These are phyloP conservation scores for Podotricha telesiphe DNA, from an alignment of 2,888 invertebrate species.

Conservation along the genomic window DNA sequence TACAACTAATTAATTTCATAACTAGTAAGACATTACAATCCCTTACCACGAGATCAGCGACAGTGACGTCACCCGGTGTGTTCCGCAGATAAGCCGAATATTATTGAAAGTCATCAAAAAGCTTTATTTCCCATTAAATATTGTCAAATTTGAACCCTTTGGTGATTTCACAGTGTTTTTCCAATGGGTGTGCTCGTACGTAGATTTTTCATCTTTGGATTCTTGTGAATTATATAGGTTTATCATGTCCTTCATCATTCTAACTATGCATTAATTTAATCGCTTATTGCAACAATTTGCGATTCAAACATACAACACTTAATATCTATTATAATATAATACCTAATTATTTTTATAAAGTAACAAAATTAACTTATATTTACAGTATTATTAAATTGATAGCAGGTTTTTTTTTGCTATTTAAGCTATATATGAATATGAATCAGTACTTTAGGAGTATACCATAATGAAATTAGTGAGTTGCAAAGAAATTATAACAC, in stretches of 20 bases:
- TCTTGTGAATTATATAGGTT: constrained; percentile 66
- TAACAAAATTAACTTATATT: constrained; percentile 84
- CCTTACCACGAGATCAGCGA: constrained; percentile 84
- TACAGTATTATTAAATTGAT: constrained; percentile 80
- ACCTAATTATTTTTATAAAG: constrained; percentile 82
- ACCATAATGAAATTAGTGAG: constrained; percentile 36
- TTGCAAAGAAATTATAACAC: constrained; percentile 11
- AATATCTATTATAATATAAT: constrained; percentile 80
- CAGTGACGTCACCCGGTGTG: constrained; percentile 73
- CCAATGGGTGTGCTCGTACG: constrained; percentile 74
- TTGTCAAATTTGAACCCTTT: constrained; percentile 59
- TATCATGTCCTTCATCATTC: constrained; percentile 75
- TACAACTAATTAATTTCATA: constrained; percentile 84
- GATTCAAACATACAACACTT: constrained; percentile 84
- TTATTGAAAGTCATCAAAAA: constrained; percentile 23
- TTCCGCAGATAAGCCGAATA: constrained; percentile 30
- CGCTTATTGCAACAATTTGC: constrained; percentile 82
- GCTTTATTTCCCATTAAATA: constrained; percentile 47
- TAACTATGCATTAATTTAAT: constrained; percentile 77
- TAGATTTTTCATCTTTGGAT: constrained; percentile 79
- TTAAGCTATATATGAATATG: constrained; percentile 55
- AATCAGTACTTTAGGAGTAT: constrained; percentile 46
- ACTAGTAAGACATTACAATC: constrained; percentile 83
- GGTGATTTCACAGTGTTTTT: constrained; percentile 65
- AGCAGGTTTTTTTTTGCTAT: constrained; percentile 79